Conservation (phyloP, 2,113 vertebrate genomes). For the Chlorodrepanis virens region DNA sequence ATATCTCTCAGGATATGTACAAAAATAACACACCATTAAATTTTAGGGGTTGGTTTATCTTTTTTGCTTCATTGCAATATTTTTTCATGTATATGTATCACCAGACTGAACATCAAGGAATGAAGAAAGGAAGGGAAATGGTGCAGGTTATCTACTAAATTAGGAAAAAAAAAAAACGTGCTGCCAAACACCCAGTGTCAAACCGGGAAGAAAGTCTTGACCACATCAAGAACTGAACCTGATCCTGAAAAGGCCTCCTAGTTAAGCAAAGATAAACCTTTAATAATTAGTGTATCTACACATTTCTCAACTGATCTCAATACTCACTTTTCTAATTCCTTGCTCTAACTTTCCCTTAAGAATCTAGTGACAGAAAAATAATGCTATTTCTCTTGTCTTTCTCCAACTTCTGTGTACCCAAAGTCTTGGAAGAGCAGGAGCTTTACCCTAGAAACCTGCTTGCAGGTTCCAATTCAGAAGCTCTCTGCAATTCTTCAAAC, state of each 20-base stretch:
- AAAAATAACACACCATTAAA: neutral
- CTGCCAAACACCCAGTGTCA: neutral
- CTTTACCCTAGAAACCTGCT: neutral
- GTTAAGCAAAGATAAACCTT: neutral
- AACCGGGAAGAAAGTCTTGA: neutral
- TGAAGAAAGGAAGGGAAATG: neutral
- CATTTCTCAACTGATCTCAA: neutral
- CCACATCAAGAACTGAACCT: neutral
- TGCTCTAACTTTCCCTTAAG: neutral
- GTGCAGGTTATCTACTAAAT: neutral
- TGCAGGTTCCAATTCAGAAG: neutral
- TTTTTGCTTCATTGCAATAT: neutral
- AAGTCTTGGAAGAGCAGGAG: neutral
- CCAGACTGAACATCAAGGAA: neutral
- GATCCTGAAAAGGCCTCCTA: neutral
- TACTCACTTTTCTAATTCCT: neutral
- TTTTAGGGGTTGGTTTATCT: neutral
- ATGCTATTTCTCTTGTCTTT: neutral
- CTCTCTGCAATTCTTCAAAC: neutral
- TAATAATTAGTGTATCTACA: neutral
- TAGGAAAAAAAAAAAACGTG: neutral
- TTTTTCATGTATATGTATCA: neutral
- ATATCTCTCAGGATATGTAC: neutral
- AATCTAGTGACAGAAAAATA: neutral
- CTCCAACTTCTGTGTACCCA: neutral